phyloP scores from a whole-genome alignment of 2,888 invertebrate genomes.

The Azorinus chamasolen region DNA sequence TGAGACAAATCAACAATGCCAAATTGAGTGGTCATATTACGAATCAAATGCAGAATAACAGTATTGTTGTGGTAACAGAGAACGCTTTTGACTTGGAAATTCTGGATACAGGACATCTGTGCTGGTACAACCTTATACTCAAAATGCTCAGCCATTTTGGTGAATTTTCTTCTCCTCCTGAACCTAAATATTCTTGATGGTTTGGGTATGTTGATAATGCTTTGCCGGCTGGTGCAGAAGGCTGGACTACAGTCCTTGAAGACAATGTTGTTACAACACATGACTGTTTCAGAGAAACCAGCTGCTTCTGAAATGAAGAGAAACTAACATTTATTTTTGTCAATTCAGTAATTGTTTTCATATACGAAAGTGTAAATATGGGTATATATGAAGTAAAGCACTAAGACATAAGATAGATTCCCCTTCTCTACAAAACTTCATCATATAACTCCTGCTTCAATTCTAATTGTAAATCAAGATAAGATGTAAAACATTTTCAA shows the following conservation, averaged over 20 bases:
- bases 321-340: constrained; percentile 9
- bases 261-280: constrained; percentile 83
- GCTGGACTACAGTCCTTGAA: constrained; percentile 85
- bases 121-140: constrained; percentile 87
- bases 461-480: too few species aligned
- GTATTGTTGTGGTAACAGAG: constrained; percentile 84
- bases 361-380: background rate
- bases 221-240: constrained; percentile 85
- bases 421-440: too few species aligned
- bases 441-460: too few species aligned
- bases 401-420: too few species aligned
- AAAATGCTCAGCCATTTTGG: constrained; percentile 86
- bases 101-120: constrained; percentile 86
- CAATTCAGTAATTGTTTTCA: background rate
- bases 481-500: too few species aligned
- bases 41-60: constrained; percentile 84
- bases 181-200: constrained; percentile 84
- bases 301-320: constrained; percentile 82
- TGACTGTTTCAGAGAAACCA: constrained; percentile 83
- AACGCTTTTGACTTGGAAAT: constrained; percentile 85
- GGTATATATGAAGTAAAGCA: background rate
- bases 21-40: constrained; percentile 85
- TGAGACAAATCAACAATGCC: constrained; percentile 84
- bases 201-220: constrained; percentile 85
- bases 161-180: constrained; percentile 84